Percentiles rank a stretch among this genome's conserved stretches.
phyloP scores from a whole-genome alignment of 1,140 invertebrate species.

The Nebria ingens region DNA sequence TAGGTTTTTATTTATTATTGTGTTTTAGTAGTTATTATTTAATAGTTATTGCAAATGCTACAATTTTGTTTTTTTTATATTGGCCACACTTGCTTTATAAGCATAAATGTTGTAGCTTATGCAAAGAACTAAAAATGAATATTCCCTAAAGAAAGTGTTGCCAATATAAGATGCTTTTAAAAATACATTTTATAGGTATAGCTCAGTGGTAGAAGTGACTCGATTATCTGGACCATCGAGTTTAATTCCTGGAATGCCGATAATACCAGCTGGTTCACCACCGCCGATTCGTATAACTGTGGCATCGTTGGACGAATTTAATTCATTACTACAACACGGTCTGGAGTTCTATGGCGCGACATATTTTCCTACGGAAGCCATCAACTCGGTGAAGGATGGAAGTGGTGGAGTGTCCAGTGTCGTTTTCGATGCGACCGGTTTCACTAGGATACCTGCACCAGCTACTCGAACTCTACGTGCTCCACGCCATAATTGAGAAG shows the following conservation, averaged over 20 bases:
- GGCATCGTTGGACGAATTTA: constrained; percentile 69
- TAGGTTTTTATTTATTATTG: too few relatives aligned
- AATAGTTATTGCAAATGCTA: too few relatives aligned
- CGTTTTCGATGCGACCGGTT: constrained; percentile 71
- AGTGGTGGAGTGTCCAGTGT: constrained; percentile 55
- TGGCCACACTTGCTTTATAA: too few relatives aligned
- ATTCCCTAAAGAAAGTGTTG: constrained; percentile 11
- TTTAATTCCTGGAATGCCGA: constrained; percentile 30
- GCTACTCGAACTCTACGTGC: constrained; percentile 52
- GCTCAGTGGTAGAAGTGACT: constrained; percentile 35
- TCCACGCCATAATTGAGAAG: neutral
- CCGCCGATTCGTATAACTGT: constrained; percentile 60
- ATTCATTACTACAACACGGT: constrained; percentile 66
- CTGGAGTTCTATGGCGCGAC: constrained; percentile 77
- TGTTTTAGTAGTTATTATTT: too few relatives aligned
- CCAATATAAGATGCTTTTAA: constrained; percentile 12
- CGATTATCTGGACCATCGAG: constrained; percentile 36
- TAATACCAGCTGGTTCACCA: constrained; percentile 32
- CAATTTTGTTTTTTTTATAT: too few relatives aligned
- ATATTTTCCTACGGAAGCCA: constrained; percentile 70
- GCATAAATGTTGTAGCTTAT: too few relatives aligned
- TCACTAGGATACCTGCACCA: constrained; percentile 65
- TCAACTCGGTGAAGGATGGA: constrained; percentile 45
- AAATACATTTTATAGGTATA: neutral
- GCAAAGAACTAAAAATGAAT: too few relatives aligned